Evolutionary conservation across 2,888 invertebrate genomes (phyloP).

Genomic region (Diadegma fenestrale): DNA sequence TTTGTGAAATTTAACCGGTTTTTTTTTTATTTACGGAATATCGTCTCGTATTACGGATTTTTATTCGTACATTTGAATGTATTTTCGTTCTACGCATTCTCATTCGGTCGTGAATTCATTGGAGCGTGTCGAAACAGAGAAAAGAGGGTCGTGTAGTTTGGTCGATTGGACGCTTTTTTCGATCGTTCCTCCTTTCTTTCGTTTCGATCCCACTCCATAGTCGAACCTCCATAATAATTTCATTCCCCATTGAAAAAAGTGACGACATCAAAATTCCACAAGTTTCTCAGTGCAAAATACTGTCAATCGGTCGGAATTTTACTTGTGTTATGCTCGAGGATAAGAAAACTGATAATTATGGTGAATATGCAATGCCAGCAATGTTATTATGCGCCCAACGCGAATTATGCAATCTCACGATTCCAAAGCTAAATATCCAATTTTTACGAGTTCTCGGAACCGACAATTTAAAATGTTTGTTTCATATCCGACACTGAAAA

Average conservation of each 20-base stretch:
- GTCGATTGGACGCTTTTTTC: slow-evolving; percentile 39
- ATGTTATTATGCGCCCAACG: background rate
- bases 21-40: background rate
- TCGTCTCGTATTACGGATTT: background rate
- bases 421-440: background rate
- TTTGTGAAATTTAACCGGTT: slow-evolving; percentile 13
- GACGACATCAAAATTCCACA: background rate
- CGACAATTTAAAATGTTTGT: background rate
- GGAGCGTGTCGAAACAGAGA: slow-evolving; percentile 34
- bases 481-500: no score
- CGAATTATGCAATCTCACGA: background rate
- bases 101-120: slow-evolving; percentile 22
- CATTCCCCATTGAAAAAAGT: background rate
- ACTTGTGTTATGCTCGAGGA: slow-evolving; percentile 11
- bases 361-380: slow-evolving; percentile 8
- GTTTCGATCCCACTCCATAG: background rate
- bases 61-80: background rate
- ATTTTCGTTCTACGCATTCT: background rate
- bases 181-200: background rate
- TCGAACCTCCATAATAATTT: background rate
- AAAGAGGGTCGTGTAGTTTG: slow-evolving; percentile 49
- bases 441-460: background rate
- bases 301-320: background rate
- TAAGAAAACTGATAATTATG: slow-evolving; percentile 18
- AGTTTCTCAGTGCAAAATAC: background rate